Conservation (phyloP, 2,888 invertebrate genomes). For the Laspeyria flexula region DNA sequence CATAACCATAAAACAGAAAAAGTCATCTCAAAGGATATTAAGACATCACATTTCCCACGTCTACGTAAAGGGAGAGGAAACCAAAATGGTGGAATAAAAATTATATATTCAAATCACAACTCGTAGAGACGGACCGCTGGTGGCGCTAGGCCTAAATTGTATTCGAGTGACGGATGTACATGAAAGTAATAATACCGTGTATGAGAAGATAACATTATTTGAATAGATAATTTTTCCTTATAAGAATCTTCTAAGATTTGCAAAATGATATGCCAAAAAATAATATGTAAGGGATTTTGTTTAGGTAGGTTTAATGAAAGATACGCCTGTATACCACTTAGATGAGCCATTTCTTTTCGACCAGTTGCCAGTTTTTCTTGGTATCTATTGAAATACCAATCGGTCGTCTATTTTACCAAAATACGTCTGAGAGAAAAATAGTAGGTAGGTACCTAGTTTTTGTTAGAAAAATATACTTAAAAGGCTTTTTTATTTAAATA, state of each 20-base stretch:
- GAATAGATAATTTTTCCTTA: conserved; percentile 41
- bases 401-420: too few relatives aligned
- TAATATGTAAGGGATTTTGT: background rate
- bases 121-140: conserved; percentile 67
- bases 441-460: too few relatives aligned
- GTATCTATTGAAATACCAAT: too few relatives aligned
- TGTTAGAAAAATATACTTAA: too few relatives aligned
- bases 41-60: conserved; percentile 81
- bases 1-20: conserved; percentile 55
- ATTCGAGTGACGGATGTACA: conserved; percentile 76
- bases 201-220: conserved; percentile 53
- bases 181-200: conserved; percentile 70
- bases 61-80: conserved; percentile 77
- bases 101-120: conserved; percentile 85
- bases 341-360: too few relatives aligned
- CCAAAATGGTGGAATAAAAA: conserved; percentile 80
- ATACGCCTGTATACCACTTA: too few relatives aligned
- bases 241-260: conserved; percentile 39
- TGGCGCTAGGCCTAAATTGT: conserved; percentile 81
- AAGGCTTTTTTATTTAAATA: too few relatives aligned
- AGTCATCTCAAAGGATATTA: conserved; percentile 72
- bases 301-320: background rate
- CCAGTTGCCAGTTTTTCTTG: too few relatives aligned
- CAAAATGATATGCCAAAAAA: conserved; percentile 2
- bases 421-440: too few relatives aligned